These are phyloP conservation scores for Nothocercus nigrocapillus DNA, from an alignment of 2,113 vertebrate species.

Conservation along the genomic window DNA sequence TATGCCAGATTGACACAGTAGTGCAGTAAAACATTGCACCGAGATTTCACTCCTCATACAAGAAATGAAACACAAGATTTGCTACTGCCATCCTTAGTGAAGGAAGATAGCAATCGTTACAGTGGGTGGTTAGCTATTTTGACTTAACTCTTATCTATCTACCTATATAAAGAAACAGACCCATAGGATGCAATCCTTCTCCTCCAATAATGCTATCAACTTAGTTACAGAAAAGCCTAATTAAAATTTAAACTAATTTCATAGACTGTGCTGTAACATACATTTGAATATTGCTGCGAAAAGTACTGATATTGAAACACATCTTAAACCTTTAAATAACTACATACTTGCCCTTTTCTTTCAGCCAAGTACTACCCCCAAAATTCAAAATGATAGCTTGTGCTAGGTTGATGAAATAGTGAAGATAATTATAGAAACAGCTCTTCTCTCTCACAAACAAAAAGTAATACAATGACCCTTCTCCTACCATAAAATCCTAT, in stretches of 20 bases:
- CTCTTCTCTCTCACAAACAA: background rate
- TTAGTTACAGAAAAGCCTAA: conserved; percentile 50
- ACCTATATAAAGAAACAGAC: background rate
- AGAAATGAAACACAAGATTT: background rate
- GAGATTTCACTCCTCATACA: background rate
- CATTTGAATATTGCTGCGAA: conserved; percentile 8
- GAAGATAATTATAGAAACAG: conserved; percentile 16
- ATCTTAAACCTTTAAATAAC: conserved; percentile 24
- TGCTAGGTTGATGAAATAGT: background rate
- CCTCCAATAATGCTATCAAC: background rate
- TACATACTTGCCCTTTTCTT: conserved; percentile 32
- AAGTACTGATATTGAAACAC: background rate
- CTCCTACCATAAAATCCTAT: background rate
- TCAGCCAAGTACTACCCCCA: conserved; percentile 8
- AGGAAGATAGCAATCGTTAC: background rate
- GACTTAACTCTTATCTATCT: background rate
- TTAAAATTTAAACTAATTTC: conserved; percentile 49
- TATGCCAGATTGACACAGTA: background rate
- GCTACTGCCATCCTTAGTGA: background rate
- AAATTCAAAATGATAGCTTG: background rate
- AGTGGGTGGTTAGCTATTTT: background rate
- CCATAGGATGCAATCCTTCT: rapidly evolving
- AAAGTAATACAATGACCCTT: background rate
- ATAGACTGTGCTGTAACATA: background rate
- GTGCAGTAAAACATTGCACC: background rate